phyloP scores from a whole-genome alignment of 2,113 vertebrate genomes.

The human region DNA sequence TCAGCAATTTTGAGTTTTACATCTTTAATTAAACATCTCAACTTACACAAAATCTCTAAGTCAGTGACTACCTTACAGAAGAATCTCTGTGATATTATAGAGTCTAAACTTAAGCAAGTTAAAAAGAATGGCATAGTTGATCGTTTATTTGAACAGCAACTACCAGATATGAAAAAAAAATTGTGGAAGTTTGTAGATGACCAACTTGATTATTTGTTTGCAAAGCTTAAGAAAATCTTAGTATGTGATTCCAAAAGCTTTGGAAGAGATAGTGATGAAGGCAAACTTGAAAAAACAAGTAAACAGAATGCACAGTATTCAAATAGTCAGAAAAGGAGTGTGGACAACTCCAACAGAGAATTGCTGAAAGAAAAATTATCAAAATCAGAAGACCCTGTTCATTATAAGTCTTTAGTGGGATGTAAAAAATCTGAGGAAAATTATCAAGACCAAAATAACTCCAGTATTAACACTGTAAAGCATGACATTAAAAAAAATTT shows the following conservation, averaged over 20 bases:
- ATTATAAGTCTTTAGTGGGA: conserved; percentile 62
- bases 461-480: conserved; percentile 66
- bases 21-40: conserved; percentile 90
- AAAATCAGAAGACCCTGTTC: conserved; percentile 74
- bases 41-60: conserved; percentile 89
- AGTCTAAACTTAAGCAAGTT: conserved; percentile 90
- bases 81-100: conserved; percentile 89
- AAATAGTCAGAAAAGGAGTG: conserved; percentile 70
- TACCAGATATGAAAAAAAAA: conserved; percentile 93
- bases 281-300: conserved; percentile 69
- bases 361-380: conserved; percentile 70
- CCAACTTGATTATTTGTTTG: conserved; percentile 94
- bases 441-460: conserved; percentile 70
- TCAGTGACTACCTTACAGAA: conserved; percentile 86
- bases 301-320: conserved; percentile 65
- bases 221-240: conserved; percentile 87
- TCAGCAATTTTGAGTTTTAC: conserved; percentile 92
- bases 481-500: conserved; percentile 69
- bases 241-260: conserved; percentile 82
- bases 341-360: conserved; percentile 71
- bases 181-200: conserved; percentile 96
- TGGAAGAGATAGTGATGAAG: conserved; percentile 75
- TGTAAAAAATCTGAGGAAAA: conserved; percentile 70
- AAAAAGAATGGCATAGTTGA: conserved; percentile 94
- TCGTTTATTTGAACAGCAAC: conserved; percentile 94